phyloP scores from a whole-genome alignment of 1,140 invertebrate genomes.

The Macrosteles quadrilineatus region DNA sequence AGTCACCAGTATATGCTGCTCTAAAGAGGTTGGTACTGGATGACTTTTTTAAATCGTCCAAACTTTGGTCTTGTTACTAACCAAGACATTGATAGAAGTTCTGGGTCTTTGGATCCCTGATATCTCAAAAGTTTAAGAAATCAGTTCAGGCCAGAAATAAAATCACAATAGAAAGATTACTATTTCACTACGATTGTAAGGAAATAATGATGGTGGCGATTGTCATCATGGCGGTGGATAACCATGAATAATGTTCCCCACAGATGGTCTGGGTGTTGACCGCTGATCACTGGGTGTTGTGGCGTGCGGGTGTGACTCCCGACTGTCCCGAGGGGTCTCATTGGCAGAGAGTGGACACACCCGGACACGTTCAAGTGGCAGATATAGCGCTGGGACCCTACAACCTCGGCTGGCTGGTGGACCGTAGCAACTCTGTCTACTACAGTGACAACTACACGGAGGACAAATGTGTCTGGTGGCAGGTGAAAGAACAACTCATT shows the following conservation, averaged over 20 bases:
- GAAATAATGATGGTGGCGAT: too few species aligned
- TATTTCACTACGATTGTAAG: too few species aligned
- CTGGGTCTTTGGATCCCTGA: too few species aligned
- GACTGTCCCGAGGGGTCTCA: conserved; percentile 24
- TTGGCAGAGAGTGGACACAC: conserved; percentile 22
- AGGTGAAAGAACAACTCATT: conserved; percentile 45
- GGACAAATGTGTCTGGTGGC: conserved; percentile 51
- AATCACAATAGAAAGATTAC: too few species aligned
- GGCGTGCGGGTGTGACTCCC: conserved; percentile 7
- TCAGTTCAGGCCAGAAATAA: too few species aligned
- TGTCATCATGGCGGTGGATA: too few species aligned
- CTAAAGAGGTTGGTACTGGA: conserved; percentile 25
- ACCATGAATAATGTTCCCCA: too few species aligned
- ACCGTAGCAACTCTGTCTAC: conserved; percentile 51
- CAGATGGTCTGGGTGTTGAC: conserved; percentile 35
- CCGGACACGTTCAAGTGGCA: conserved; percentile 1
- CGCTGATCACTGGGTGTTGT: conserved; percentile 27
- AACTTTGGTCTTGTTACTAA: not conserved
- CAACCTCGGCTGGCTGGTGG: conserved; percentile 55
- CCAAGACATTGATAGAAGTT: too few species aligned
- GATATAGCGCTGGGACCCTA: conserved; percentile 51
- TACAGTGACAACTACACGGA: conserved; percentile 48
- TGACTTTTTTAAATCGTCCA: not conserved
- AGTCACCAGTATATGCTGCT: conserved; percentile 30
- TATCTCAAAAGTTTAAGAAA: too few species aligned